phyloP scores from a whole-genome alignment of 2,113 vertebrate species.

The Corvus cornix region DNA sequence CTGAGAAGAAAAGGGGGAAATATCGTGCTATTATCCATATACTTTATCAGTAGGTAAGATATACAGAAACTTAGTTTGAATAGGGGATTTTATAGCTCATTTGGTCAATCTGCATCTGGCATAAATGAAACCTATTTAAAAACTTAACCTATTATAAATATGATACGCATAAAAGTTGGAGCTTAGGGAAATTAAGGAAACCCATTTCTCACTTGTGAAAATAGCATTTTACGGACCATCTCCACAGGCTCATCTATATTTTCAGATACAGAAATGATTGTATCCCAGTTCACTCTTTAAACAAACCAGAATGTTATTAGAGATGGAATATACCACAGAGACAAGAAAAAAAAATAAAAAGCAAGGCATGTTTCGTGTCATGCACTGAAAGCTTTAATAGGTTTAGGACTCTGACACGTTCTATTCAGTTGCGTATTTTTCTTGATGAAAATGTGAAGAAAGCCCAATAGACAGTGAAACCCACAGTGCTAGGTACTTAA shows the following conservation, averaged over 20 bases:
- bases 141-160: background rate
- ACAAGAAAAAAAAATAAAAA: background rate
- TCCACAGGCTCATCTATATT: background rate
- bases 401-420: background rate
- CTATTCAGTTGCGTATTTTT: background rate
- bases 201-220: background rate
- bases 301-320: conserved; percentile 17
- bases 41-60: background rate
- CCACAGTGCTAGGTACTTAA: background rate
- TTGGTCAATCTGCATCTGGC: background rate
- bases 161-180: background rate
- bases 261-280: background rate
- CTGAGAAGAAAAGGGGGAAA: background rate
- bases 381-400: background rate
- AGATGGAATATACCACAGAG: background rate
- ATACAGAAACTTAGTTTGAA: background rate
- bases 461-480: background rate
- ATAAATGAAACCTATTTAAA: background rate
- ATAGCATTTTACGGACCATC: background rate
- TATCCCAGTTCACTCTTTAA: background rate
- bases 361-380: background rate
- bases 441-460: background rate
- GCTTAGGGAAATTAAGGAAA: conserved; percentile 14
- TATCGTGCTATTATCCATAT: background rate
- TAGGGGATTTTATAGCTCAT: background rate